These are phyloP conservation scores for Echinometra lucunter DNA, from an alignment of 53 echinoderm and acorn worm species.

Conservation along the genomic window DNA sequence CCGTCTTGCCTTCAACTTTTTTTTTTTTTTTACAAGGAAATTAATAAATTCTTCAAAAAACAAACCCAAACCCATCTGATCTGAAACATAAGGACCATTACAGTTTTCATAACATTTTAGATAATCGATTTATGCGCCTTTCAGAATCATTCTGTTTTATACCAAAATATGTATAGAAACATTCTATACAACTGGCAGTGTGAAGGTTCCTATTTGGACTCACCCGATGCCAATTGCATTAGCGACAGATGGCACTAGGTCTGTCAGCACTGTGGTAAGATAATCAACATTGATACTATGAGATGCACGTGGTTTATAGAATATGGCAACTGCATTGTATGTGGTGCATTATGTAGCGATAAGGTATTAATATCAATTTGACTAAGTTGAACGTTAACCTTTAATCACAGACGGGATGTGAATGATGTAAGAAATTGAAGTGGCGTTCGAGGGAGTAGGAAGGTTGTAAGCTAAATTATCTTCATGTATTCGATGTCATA, in stretches of 20 bases:
- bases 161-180: too few relatives aligned
- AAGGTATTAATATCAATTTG: neutral
- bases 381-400: neutral
- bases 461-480: neutral
- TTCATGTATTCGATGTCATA: neutral
- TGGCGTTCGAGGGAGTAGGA: neutral
- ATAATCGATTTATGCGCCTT: too few relatives aligned
- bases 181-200: neutral
- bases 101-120: too few relatives aligned
- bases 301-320: neutral
- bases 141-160: too few relatives aligned
- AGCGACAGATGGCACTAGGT: neutral
- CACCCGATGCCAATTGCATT: neutral
- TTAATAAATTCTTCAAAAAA: too few relatives aligned
- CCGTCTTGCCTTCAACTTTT: too few relatives aligned
- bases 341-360: neutral
- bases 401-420: neutral
- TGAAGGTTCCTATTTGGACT: neutral
- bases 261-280: neutral
- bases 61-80: too few relatives aligned
- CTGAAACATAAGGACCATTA: too few relatives aligned
- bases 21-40: too few relatives aligned
- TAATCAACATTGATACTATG: neutral
- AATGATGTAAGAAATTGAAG: neutral
- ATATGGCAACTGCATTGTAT: neutral